Evolutionary conservation across 2,888 invertebrate species (phyloP), one percentile per base, ranked within the genome.

Genomic region (Drosophila conformis): DNA sequence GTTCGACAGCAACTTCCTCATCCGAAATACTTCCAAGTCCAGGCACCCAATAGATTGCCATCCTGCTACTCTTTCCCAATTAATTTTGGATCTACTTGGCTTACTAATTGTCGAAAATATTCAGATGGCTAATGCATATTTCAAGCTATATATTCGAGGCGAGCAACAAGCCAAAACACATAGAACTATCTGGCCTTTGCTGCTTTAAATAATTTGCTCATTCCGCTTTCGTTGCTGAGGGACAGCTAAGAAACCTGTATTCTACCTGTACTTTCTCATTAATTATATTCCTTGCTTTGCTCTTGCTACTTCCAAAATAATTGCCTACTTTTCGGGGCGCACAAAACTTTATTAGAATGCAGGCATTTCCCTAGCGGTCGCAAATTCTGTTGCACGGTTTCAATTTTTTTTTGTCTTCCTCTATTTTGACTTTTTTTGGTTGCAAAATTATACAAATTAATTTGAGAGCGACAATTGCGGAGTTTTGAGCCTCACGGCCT

Each of bases 401-500:
- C 48, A 63, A 36, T 53, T 51, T 35, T 18, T 35, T 25, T 40
- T 25, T 57, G 42, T 46, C 29, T 21, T 60, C 5, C 38, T 25
- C 33, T 21, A 40, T 13, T 38, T 33, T 15, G 11, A 46, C 27
- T n/a, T 36, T 66, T 75, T 59, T 49, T 52, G 59, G 64, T 57
- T 54, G 65, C 68, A 76, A 85, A 89, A 83, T 85, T 85, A 89
- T 85, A 89, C 89, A 85, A 85, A 85, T 85, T 85, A 85, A 85
- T 85, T 89, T 89, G 85, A 85, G 76, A 87, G 89, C 85, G 89
- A 85, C 89, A 85, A 85, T 89, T 89, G 89, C 58, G 57, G 64
- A 82, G 74, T 76, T 75, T 70, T 49, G 29, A 42, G 61, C 59
- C 53, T 46, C 33, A 31, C 54, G 31, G 62, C 40, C 25, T n/a